Evolutionary conservation across 1,140 invertebrate species (phyloP).

Genomic region (Brevipalpus yothersi): DNA sequence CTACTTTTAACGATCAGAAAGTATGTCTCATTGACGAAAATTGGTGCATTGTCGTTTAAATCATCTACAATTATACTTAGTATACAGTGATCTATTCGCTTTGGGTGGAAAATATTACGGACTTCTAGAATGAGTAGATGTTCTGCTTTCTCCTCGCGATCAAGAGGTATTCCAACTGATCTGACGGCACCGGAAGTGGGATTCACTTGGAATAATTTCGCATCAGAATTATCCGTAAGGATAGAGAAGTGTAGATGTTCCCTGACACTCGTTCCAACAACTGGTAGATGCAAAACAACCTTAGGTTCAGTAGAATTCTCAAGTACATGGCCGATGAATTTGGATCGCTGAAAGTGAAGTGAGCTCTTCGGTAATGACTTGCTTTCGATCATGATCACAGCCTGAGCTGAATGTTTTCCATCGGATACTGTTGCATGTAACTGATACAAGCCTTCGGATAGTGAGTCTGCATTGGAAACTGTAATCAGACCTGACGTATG

Average conservation of each 20-base stretch:
- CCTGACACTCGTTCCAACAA: too few species aligned
- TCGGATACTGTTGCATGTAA: too few species aligned
- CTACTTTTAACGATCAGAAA: slow-evolving; percentile 50
- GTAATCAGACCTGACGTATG: slow-evolving; percentile 76
- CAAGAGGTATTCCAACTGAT: not conserved
- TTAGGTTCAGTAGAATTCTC: too few species aligned
- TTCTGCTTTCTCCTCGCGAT: not conserved
- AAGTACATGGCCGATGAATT: too few species aligned
- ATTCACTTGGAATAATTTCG: slow-evolving; percentile 16
- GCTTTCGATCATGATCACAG: too few species aligned
- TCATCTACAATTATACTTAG: slow-evolving; percentile 62
- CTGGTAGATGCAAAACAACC: too few species aligned
- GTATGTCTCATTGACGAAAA: slow-evolving; percentile 44
- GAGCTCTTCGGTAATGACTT: too few species aligned
- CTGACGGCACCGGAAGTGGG: slow-evolving; percentile 33
- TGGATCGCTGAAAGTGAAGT: too few species aligned
- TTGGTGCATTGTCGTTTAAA: slow-evolving; percentile 66
- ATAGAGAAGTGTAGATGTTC: too few species aligned
- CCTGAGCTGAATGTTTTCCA: too few species aligned
- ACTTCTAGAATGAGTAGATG: not conserved
- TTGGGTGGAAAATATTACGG: not conserved
- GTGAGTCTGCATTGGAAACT: slow-evolving; percentile 30
- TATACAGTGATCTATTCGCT: not conserved
- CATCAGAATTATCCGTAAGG: too few species aligned
- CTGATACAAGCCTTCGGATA: too few species aligned